Percentiles rank a stretch among this genome's conserved stretches.
phyloP scores from a whole-genome alignment of 2,113 vertebrate species.

The Cyanistes caeruleus region DNA sequence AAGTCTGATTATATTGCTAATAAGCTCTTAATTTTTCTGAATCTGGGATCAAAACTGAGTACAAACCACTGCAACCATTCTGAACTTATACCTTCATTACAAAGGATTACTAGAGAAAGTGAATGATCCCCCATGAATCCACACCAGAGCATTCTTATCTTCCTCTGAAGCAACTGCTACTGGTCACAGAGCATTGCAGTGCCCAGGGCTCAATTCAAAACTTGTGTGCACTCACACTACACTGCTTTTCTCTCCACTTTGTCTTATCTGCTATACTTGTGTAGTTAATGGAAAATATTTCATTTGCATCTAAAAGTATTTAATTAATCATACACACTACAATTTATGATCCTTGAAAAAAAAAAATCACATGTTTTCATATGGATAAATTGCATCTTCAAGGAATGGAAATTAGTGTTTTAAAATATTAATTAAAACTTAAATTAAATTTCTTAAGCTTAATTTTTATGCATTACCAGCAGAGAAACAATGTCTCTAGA shows the following conservation, averaged over 20 bases:
- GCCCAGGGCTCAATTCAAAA: not conserved
- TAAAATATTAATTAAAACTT: constrained; percentile 53
- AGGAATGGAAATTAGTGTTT: constrained; percentile 12
- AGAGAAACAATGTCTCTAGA: constrained; percentile 32
- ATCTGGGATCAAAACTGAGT: not conserved
- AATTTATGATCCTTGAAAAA: constrained; percentile 16
- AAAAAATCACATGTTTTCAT: not conserved
- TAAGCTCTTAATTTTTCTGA: not conserved
- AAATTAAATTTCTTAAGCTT: constrained; percentile 43
- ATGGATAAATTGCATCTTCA: constrained; percentile 31
- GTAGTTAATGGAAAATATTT: constrained; percentile 3
- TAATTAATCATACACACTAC: not conserved
- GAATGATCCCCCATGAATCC: not conserved
- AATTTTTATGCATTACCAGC: constrained; percentile 35
- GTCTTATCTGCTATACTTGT: not conserved
- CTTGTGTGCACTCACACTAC: not conserved
- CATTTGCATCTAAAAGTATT: constrained; percentile 25
- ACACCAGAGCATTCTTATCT: not conserved
- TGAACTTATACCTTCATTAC: not conserved
- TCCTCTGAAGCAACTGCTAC: not conserved
- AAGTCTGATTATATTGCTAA: not conserved
- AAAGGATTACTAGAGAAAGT: not conserved
- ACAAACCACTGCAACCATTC: not conserved
- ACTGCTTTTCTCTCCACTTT: not conserved
- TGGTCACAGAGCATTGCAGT: not conserved